These are phyloP conservation scores for Penaeus monodon DNA, from an alignment of 2,888 invertebrate genomes.

Conservation along the genomic window DNA sequence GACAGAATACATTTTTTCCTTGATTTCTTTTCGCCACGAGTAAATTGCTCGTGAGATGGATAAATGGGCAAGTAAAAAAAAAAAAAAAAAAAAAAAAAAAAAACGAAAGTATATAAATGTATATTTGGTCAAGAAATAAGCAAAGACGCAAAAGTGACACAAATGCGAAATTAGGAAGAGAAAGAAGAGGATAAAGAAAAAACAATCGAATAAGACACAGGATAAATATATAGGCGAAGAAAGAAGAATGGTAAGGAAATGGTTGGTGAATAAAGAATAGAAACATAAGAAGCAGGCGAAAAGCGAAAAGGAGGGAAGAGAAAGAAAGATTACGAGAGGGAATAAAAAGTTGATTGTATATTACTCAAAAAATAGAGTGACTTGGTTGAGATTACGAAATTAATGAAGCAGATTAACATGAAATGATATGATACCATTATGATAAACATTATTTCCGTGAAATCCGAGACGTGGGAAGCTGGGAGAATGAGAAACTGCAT, in stretches of 20 bases:
- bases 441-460: background rate
- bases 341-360: background rate
- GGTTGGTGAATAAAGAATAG: background rate
- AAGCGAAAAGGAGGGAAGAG: background rate
- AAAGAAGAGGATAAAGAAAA: no score
- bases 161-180: no score
- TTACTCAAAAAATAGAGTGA: background rate
- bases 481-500: background rate
- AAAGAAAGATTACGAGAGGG: background rate
- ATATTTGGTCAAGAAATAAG: no score
- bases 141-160: no score
- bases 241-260: no score
- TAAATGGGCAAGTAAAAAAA: background rate
- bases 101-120: background rate
- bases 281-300: background rate
- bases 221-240: no score
- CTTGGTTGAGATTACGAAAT: background rate
- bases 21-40: background rate
- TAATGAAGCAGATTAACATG: background rate
- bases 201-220: no score
- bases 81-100: background rate
- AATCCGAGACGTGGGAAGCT: background rate
- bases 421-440: background rate
- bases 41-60: background rate
- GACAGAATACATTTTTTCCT: background rate